Evolutionary conservation across 2,888 invertebrate genomes (phyloP).

Genomic region (Phoronis australis): DNA sequence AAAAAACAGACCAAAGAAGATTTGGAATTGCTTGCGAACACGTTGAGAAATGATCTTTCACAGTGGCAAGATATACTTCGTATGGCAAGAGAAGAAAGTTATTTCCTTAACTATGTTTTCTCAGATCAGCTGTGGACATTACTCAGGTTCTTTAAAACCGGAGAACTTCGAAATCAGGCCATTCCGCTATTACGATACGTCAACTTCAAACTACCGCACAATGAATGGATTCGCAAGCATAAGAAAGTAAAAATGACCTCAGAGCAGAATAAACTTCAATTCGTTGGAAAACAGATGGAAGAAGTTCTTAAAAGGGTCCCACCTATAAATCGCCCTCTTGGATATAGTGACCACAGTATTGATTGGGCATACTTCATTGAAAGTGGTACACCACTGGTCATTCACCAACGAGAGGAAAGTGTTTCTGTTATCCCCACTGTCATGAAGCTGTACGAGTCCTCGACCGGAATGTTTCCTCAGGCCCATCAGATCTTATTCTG

Average conservation of each 20-base stretch:
- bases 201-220: neutral
- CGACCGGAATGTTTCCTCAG: conserved; percentile 18
- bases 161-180: neutral
- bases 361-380: too few relatives aligned
- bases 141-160: conserved; percentile 11
- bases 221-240: too few relatives aligned
- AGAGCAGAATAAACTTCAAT: too few relatives aligned
- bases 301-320: conserved; percentile 4
- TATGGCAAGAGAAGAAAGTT: conserved; percentile 8
- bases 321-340: neutral
- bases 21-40: neutral
- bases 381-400: conserved; percentile 6
- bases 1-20: neutral
- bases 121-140: conserved; percentile 18
- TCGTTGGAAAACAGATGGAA: conserved; percentile 14
- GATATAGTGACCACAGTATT: too few relatives aligned
- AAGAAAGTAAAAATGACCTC: neutral
- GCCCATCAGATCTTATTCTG: conserved; percentile 24
- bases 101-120: conserved; percentile 19
- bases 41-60: conserved; percentile 1
- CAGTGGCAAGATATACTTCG: conserved; percentile 2
- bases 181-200: neutral
- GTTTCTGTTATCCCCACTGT: conserved; percentile 18
- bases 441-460: conserved; percentile 18
- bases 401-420: conserved; percentile 18